Conservation (phyloP, 2,888 invertebrate genomes). For the Craniophora ligustri region DNA sequence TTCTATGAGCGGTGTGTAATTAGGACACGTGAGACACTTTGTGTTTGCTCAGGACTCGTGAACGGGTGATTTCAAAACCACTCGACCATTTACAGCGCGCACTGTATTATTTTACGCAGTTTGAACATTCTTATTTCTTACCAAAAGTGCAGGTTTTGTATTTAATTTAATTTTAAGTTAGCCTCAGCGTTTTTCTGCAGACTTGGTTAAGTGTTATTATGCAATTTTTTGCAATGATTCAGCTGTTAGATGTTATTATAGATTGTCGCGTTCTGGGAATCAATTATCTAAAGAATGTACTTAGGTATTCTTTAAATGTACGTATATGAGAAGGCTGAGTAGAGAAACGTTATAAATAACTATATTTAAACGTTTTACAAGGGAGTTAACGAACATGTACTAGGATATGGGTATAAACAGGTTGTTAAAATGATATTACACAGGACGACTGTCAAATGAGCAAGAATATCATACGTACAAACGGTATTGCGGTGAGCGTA, state of each 20-base stretch:
- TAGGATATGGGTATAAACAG: constrained; percentile 5
- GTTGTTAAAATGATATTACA: constrained; percentile 34
- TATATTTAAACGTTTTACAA: constrained; percentile 17
- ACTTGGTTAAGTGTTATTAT: constrained; percentile 43
- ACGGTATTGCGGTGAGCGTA: constrained; percentile 52
- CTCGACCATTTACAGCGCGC: constrained; percentile 68
- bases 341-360: constrained; percentile 29
- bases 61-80: constrained; percentile 77
- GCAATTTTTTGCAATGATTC: constrained; percentile 33
- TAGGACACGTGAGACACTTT: constrained; percentile 81
- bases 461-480: constrained; percentile 38
- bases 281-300: constrained; percentile 25
- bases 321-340: constrained; percentile 25
- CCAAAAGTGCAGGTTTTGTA: constrained; percentile 51
- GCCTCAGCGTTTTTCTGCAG: constrained; percentile 44
- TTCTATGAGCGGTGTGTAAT: constrained; percentile 68
- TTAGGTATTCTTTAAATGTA: constrained; percentile 5
- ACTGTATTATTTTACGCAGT: constrained; percentile 73
- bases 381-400: constrained; percentile 6
- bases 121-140: constrained; percentile 63
- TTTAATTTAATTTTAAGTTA: constrained; percentile 40
- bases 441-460: constrained; percentile 38
- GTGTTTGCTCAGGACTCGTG: constrained; percentile 83
- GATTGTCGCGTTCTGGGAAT: constrained; percentile 40
- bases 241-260: constrained; percentile 28